Evolutionary conservation across 2,113 vertebrate species (phyloP), one percentile per base, ranked within the genome.

Genomic region (Melanostigma gelatinosum): DNA sequence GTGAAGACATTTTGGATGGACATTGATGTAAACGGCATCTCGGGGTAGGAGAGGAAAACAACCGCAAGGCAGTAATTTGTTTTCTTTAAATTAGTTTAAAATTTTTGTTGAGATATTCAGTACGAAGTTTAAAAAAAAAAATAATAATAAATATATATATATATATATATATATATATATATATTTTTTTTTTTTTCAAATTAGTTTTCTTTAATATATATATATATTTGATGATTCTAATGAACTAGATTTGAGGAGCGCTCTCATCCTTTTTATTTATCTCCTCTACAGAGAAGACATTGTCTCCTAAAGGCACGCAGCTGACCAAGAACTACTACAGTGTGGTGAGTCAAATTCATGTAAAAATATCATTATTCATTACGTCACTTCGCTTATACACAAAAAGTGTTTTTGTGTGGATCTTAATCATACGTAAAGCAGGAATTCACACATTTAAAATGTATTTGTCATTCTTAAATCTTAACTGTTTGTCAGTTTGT

Each of bases 311-410:
- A 93, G 95, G 96, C 79, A 93, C 94, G 87, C 97, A 96, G 78
- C 93, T 98, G 91, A 99, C 97, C 46, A 99, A 99, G 95, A 99
- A 98, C 94, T 99, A 99, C 94, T 99, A 97, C 92, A 95, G 90
- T 75, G 96, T 97, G 96, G 98, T 99, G 93, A 97, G 97, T 95
- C 16, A 6, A 22, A 24, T 12, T 77, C 15, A 22, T 20, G 38
- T 2, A 0, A 36, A 69, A 18, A 55, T 54, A 11, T 27, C 7
- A 29, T 40, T 32, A 6, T 40, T 46, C 8, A 16, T 18, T 29
- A 6, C 27, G 32, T 44, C n/a, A 38, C 12, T 46, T 74, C 1
- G 1, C 12, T 20, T 42, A 29, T 1, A 42, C 64, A 10, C 0
- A 40, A 4, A 24, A 0, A 8, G 7, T 38, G 32, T 40, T 48